Evolutionary conservation across 2,113 vertebrate species (phyloP), one percentile per base, ranked within the genome.

Genomic region (Hiodon alosoides): DNA sequence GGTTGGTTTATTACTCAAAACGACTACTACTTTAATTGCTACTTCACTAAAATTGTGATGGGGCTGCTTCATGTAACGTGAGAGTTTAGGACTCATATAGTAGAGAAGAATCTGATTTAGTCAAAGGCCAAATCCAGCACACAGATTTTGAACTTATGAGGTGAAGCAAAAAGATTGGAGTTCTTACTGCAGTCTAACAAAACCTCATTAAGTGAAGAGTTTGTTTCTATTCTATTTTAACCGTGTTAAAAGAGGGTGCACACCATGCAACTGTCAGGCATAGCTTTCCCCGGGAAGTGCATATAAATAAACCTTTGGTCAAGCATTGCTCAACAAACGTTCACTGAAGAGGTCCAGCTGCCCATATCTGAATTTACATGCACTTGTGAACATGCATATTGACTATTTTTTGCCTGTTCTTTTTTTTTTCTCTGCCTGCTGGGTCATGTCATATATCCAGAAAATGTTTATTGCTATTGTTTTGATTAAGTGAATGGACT

Each of bases 231-330:
- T 81, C 82, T 83, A 81, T 77, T 82, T 72, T 81, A 81, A 80
- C 73, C 71, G 48, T 55, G 76, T 87, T 90, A 90, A 91, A 91
- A 91, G 88, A 92, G 86, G 89, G 88, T 83, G 86, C 87, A 89
- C 83, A 85, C 84, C 87, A 89, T 90, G 89, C 86, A 87, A 84
- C 78, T 71, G 60, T 74, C 6, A 83, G 86, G 86, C 87, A 87
- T 80, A 85, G 84, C 86, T 82, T 48, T 77, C 52, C 52, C 60
- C 54, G 80, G 82, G 76, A 83, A 87, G 85, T 85, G 87, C 86
- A 84, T 89, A 73, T 88, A 83, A 87, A 88, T 86, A 87, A 85
- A 84, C 83, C 79, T 80, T 71, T 57, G 60, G 74, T 80, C 80
- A 81, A 83, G 73, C 74, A 55, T 58, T 59, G 78, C 67, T 76